phyloP scores from a whole-genome alignment of 1,140 invertebrate genomes.

The Aphelenchoides fujianensis region DNA sequence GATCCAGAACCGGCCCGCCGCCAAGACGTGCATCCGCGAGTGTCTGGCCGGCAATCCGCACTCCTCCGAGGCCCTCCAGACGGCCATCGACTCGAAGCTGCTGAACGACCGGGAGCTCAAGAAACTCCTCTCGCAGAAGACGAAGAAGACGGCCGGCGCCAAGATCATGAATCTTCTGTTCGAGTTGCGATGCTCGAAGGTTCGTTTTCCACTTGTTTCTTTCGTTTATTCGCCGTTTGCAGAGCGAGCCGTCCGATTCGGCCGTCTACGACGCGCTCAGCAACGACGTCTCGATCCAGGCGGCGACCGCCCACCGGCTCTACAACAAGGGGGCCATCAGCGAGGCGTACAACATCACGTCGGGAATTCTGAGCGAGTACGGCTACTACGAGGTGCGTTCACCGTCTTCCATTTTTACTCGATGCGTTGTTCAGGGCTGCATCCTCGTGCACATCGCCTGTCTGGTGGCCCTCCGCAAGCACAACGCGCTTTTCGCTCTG shows the following conservation, averaged over 20 bases:
- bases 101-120: slow-evolving; percentile 27
- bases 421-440: slow-evolving; percentile 32
- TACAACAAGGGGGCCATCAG: slow-evolving; percentile 32
- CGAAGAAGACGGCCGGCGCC: slow-evolving; percentile 23
- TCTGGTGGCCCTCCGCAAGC: slow-evolving; percentile 38
- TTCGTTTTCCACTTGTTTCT: not conserved
- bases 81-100: slow-evolving; percentile 36
- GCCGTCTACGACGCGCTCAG: slow-evolving; percentile 16
- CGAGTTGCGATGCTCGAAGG: slow-evolving; percentile 35
- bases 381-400: slow-evolving; percentile 41
- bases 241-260: slow-evolving; percentile 24
- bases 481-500: slow-evolving; percentile 40
- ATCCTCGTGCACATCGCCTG: slow-evolving; percentile 47
- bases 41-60: slow-evolving; percentile 38
- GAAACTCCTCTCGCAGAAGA: slow-evolving; percentile 24
- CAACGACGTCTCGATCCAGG: slow-evolving; percentile 39
- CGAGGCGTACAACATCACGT: slow-evolving; percentile 48
- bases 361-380: slow-evolving; percentile 38
- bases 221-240: slow-evolving; percentile 7
- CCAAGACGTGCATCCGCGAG: slow-evolving; percentile 31
- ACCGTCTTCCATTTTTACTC: slow-evolving; percentile 19
- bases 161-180: slow-evolving; percentile 30
- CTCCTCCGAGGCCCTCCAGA: slow-evolving; percentile 39
- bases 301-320: slow-evolving; percentile 37
- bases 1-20: slow-evolving; percentile 46